Conservation (phyloP, 2,888 invertebrate genomes). For the Euplagia quadripunctaria region DNA sequence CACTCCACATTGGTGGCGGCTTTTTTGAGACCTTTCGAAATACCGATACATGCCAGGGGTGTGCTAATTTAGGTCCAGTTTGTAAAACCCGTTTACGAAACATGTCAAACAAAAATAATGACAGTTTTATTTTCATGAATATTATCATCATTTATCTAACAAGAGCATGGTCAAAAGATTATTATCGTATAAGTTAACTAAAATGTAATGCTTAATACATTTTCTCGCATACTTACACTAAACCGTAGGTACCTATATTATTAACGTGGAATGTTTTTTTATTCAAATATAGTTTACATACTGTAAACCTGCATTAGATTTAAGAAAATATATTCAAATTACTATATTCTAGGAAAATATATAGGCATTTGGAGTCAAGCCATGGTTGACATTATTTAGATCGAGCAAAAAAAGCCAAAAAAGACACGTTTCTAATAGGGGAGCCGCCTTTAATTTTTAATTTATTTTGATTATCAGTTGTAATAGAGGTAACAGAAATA, state of each 20-base stretch:
- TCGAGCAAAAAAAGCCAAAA: no score
- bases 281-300: neutral
- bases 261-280: neutral
- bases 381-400: no score
- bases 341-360: no score
- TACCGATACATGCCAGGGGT: slow-evolving; percentile 33
- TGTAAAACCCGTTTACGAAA: slow-evolving; percentile 37
- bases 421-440: no score
- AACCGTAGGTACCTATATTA: neutral
- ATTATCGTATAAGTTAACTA: slow-evolving; percentile 22
- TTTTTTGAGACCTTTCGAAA: slow-evolving; percentile 26
- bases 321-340: no score
- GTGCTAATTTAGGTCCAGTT: slow-evolving; percentile 48
- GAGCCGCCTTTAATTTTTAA: no score
- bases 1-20: slow-evolving; percentile 24
- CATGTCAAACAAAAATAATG: slow-evolving; percentile 40
- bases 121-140: slow-evolving; percentile 29
- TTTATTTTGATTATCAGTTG: no score
- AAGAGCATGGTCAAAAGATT: slow-evolving; percentile 24
- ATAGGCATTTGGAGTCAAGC: no score
- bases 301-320: neutral
- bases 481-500: no score
- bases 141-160: slow-evolving; percentile 38
- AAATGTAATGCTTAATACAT: slow-evolving; percentile 12
- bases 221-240: neutral